Base-by-base conservation (phyloP, 2,888 invertebrate genomes). In the Agonum fuliginosum region DNA sequence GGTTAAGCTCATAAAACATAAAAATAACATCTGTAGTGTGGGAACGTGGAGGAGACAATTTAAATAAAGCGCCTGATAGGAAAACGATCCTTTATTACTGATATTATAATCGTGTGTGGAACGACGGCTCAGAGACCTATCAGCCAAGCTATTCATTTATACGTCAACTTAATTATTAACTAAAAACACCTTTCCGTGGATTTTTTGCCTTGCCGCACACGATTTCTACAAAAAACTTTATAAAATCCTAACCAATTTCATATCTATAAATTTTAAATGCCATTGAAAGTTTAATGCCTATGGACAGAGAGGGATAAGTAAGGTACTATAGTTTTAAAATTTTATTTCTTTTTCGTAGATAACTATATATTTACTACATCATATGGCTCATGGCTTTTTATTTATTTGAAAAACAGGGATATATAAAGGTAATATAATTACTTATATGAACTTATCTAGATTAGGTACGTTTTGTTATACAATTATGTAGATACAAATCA, bases 141-240 rank as follows among this genome's bases (percentile, higher is more conserved):
- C 67, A 76, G 6, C 12, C 75, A 67, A 48, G 65, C 30, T 24
- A 17, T 14, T 67, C 58, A 76, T 76, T 74, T 76, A 76, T 51
- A 48, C 67, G 67, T 76, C 75, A 76, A 76, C 74, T 62, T 74
- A 74, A 76, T 76, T 69, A 76, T 76, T 67, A 76, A 76, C 75
- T 76, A 76, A 76, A 58, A 76, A 76, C 37, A 76, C 51, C 62
- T 74, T 51, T 34, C 30, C 54, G 34, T 51, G 20, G 37, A 67
- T 67, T 41, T 67, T 67, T 67, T 67, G 67, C 67, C 20, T 41
- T 14, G 17, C 58, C 54, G 54, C 54, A 54, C 54, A 54, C 54
- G 54, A 54, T 54, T 54, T 54, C 54, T 22, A 54, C 54, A 54
- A 54, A 54, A 54, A 54, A 37, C 54, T 22, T 24, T 24, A 54